A percentile compares a stretch with the other conserved stretches of the same genome.
These are phyloP conservation scores for Carlito syrichta DNA, from an alignment of 2,113 vertebrate genomes.

Conservation along the genomic window DNA sequence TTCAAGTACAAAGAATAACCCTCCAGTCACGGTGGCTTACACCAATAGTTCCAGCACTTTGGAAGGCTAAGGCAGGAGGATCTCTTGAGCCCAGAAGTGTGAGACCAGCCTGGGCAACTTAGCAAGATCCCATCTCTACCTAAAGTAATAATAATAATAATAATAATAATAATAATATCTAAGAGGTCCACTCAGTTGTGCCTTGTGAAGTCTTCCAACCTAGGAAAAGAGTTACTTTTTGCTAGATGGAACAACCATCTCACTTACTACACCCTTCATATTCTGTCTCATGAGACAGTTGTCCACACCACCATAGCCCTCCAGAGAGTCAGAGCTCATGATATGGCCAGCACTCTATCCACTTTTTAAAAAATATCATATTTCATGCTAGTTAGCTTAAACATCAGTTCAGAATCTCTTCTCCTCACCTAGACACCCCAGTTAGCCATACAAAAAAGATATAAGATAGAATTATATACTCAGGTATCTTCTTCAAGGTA, in stretches of 20 bases:
- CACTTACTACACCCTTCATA: neutral
- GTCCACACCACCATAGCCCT: neutral
- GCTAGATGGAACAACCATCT: neutral
- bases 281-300: neutral
- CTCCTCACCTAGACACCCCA: neutral
- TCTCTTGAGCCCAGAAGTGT: too few relatives aligned
- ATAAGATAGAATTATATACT: neutral
- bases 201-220: neutral
- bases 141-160: too few relatives aligned
- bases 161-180: neutral
- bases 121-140: too few relatives aligned
- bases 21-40: too few relatives aligned
- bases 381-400: constrained; percentile 28
- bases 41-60: too few relatives aligned
- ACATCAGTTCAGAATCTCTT: neutral
- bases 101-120: too few relatives aligned
- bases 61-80: too few relatives aligned
- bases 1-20: neutral
- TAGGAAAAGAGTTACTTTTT: neutral
- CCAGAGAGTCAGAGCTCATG: neutral
- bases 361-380: neutral
- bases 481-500: neutral
- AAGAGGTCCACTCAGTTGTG: neutral
- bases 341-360: neutral
- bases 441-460: constrained; percentile 30